Conservation (phyloP, 1,140 invertebrate genomes). For the Paramacrobiotus metropolitanus region DNA sequence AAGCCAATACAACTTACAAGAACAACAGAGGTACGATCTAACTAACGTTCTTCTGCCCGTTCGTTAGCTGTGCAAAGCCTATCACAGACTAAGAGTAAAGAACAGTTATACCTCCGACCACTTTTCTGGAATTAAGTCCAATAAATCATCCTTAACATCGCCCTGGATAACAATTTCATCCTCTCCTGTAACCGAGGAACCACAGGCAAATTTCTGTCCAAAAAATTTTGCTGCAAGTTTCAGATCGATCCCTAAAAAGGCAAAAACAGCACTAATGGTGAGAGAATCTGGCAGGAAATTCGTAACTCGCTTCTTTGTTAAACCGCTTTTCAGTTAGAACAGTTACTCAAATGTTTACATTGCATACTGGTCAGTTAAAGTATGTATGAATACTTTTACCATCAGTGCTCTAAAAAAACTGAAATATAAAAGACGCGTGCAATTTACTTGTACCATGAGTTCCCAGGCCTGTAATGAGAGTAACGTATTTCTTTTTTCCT, state of each 20-base stretch:
- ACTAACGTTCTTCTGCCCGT: background rate
- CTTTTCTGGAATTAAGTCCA: constrained; percentile 90
- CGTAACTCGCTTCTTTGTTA: no score
- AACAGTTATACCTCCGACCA: constrained; percentile 78
- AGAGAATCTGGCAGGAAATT: background rate
- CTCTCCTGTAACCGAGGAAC: constrained; percentile 87
- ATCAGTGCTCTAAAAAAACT: constrained; percentile 8
- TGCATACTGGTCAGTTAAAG: no score
- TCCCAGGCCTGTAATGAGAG: constrained; percentile 34
- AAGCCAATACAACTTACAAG: no score
- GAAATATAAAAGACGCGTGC: background rate
- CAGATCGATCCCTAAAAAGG: constrained; percentile 63
- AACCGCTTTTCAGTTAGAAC: no score
- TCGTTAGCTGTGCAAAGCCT: constrained; percentile 9
- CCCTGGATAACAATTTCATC: constrained; percentile 99
- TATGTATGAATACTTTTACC: no score
- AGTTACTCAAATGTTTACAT: no score
- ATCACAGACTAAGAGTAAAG: no score
- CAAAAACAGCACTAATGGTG: constrained; percentile 9
- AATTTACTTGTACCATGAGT: constrained; percentile 4
- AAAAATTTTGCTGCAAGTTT: constrained; percentile 96
- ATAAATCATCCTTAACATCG: constrained; percentile 86
- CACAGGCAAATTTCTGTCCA: constrained; percentile 90
- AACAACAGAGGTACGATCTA: no score
- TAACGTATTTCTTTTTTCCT: constrained; percentile 96